Evolutionary conservation across 2,797 vertebrate genomes (phyloP).

Genomic region (Petrocephalus sullivani): DNA sequence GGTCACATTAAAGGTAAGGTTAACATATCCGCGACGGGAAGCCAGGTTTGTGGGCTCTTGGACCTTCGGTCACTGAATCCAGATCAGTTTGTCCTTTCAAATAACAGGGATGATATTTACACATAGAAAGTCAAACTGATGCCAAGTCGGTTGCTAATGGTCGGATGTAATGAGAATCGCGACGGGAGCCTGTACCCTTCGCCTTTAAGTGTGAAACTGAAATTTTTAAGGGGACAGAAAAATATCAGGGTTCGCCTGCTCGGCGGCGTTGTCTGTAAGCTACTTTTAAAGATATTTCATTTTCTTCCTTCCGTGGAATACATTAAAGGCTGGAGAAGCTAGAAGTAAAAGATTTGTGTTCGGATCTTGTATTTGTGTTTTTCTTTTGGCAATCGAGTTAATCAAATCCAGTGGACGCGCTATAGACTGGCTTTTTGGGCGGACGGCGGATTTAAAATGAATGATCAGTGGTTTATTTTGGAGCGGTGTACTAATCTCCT

Average conservation of each 20-base stretch:
- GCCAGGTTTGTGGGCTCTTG: background rate
- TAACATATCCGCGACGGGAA: constrained; percentile 15
- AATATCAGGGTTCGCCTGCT: background rate
- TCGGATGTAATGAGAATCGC: background rate
- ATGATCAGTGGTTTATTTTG: background rate
- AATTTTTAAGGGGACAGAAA: constrained; percentile 12
- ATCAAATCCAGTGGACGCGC: background rate
- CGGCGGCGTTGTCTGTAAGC: background rate
- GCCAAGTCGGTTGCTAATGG: constrained; percentile 14
- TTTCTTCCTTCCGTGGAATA: constrained; percentile 27
- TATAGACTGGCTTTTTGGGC: constrained; percentile 10
- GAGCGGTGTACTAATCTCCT: background rate
- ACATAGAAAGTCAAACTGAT: background rate
- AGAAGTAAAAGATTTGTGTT: constrained; percentile 4
- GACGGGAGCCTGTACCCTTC: constrained; percentile 25
- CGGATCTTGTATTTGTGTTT: constrained; percentile 12
- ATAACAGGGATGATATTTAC: background rate
- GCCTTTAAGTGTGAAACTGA: constrained; percentile 16
- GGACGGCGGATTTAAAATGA: constrained; percentile 25
- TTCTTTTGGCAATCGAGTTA: background rate
- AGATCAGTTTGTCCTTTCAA: background rate
- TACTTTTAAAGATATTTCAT: constrained; percentile 11
- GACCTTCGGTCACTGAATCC: background rate
- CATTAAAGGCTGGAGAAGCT: background rate
- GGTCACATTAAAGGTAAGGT: constrained; percentile 35